Base-by-base conservation (phyloP, 2,113 vertebrate genomes). In the Xerus inauris region DNA sequence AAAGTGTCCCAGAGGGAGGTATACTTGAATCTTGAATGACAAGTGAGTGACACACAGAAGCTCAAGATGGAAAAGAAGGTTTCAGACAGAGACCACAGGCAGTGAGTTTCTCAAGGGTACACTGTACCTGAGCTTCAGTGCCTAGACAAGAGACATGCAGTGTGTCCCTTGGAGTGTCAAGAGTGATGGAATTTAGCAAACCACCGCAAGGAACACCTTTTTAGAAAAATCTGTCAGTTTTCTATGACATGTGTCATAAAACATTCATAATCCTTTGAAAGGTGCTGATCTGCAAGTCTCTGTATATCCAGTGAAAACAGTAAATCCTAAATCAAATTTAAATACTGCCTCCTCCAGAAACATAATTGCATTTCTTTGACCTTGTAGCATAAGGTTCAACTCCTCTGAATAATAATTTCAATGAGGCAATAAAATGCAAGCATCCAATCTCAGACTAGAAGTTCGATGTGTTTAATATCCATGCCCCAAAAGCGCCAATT, bases 261-360 rank as follows among this genome's bases (percentile, higher is more conserved):
- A 95, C 49, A 96, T 47, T 80, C 75, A 87, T 26, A 35, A 75
- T 69, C 57, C 54, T 94, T 67, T 42, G 71, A 90, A 94, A 84
- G 0, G 5, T 69, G 42, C 80, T 81, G 42, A 88, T 73, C 72
- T 72, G 26, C 76, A 47, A 64, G 76, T 59, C 65, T 97, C n/a
- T 73, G 42, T 64, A 67, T 57, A 73, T 75, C 73, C 45, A 30
- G 26, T 67, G 76, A 81, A 94, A 93, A 82, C 0, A 42, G 38
- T 17, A 84, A 94, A 81, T 92, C n/a, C 42, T 72, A 92, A 91
- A 76, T 90, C 76, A 92, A 71, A 92, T 91, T 94, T 76, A 84
- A 95, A 85, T 45, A 71, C 67, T 54, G 57, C 17, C n/a, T 76
- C 14, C n/a, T 94, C 69, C 72, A 38, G 42, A 83, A 47, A 75